Evolutionary conservation across 1,140 invertebrate genomes (phyloP).

Genomic region (Habropoda laboriosa): DNA sequence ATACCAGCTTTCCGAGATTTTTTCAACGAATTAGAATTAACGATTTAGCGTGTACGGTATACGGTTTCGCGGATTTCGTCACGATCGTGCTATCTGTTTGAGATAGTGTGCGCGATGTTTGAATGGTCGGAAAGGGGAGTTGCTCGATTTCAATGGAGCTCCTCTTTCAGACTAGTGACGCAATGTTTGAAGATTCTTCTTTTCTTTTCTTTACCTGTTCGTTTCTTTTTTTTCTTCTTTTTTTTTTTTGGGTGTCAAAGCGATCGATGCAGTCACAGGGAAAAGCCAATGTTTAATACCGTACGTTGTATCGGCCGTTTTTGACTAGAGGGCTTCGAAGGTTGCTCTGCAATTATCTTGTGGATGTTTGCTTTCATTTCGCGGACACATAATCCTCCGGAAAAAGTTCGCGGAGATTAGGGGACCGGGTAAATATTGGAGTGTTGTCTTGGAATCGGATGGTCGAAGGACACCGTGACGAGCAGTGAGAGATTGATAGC

Average conservation of each 20-base stretch:
- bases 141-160: conserved; percentile 2
- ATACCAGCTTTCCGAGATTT: too few relatives aligned
- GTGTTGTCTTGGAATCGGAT: background rate
- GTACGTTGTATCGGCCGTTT: background rate
- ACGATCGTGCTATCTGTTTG: background rate
- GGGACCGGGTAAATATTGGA: background rate
- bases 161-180: background rate
- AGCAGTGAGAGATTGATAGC: background rate
- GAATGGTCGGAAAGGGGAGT: background rate
- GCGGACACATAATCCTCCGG: conserved; percentile 12
- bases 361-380: conserved; percentile 8
- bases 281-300: background rate
- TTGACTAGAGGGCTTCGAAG: background rate
- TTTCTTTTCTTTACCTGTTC: too few relatives aligned
- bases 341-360: background rate
- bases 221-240: background rate
- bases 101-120: background rate
- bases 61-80: conserved; percentile 12
- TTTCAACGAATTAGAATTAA: too few relatives aligned
- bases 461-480: background rate
- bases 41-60: background rate
- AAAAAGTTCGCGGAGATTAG: conserved; percentile 24
- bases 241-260: background rate
- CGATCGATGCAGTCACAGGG: background rate
- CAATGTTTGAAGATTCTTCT: background rate